Evolutionary conservation across 2,888 invertebrate species (phyloP).

Genomic region (Eupithecia exiguata): DNA sequence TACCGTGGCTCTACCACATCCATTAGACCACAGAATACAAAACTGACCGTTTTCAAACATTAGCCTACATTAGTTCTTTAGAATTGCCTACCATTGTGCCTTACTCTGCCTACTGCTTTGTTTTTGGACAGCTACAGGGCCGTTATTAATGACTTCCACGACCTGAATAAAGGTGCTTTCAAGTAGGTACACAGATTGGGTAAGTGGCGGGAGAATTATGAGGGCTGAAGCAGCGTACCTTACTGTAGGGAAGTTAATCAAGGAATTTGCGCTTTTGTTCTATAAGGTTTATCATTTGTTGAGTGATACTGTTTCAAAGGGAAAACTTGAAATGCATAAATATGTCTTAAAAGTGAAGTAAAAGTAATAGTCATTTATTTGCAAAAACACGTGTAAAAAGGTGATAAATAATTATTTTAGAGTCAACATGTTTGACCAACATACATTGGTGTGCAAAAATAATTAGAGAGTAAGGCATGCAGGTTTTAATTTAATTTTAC

Average conservation of each 20-base stretch:
- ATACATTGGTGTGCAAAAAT: too few relatives aligned
- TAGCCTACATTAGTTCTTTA: conserved; percentile 27
- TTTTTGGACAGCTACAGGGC: conserved; percentile 39
- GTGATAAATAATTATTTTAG: too few relatives aligned
- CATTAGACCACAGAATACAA: conserved; percentile 4
- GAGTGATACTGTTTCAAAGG: neutral
- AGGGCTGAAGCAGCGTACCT: neutral
- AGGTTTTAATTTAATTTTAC: too few relatives aligned
- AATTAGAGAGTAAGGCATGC: too few relatives aligned
- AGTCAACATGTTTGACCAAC: too few relatives aligned
- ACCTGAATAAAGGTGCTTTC: conserved; percentile 38
- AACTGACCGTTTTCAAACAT: conserved; percentile 28
- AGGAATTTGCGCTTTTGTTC: neutral
- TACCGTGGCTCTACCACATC: neutral
- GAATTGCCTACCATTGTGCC: conserved; percentile 26
- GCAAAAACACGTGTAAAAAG: too few relatives aligned
- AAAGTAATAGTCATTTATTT: too few relatives aligned
- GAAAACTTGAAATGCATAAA: neutral
- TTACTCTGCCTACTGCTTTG: conserved; percentile 32
- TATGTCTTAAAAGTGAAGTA: neutral
- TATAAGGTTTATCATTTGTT: neutral
- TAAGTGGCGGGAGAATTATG: conserved; percentile 25
- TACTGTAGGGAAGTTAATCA: neutral
- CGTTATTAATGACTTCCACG: conserved; percentile 41
- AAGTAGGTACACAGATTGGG: conserved; percentile 31